Evolutionary conservation across 2,797 vertebrate species (phyloP).

Genomic region (Setipinna tenuifilis): DNA sequence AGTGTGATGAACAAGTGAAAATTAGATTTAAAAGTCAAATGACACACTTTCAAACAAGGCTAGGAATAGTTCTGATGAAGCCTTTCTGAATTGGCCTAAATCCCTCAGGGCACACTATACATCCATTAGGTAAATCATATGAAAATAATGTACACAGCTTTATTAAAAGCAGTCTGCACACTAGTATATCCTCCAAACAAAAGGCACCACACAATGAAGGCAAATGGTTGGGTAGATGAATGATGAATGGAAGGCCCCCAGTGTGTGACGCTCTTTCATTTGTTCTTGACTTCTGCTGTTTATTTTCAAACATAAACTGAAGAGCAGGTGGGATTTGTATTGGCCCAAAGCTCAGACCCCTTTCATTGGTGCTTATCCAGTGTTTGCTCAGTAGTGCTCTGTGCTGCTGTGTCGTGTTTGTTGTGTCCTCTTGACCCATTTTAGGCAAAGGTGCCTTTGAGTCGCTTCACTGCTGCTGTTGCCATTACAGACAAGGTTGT

Average conservation of each 20-base stretch:
- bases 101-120: neutral
- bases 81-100: neutral
- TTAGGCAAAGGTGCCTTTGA: constrained; percentile 26
- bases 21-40: neutral
- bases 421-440: constrained; percentile 34
- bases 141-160: neutral
- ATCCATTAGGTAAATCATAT: neutral
- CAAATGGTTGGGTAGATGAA: constrained; percentile 28
- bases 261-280: constrained; percentile 57
- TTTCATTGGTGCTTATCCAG: constrained; percentile 58
- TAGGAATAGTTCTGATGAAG: too few relatives aligned
- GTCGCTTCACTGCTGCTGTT: neutral
- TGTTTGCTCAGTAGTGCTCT: constrained; percentile 4
- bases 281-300: constrained; percentile 61
- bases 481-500: neutral
- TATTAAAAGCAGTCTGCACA: constrained; percentile 62
- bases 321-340: constrained; percentile 74
- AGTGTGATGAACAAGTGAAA: neutral
- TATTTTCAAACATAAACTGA: constrained; percentile 69
- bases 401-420: constrained; percentile 58
- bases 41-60: too few relatives aligned
- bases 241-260: constrained; percentile 58
- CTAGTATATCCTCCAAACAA: constrained; percentile 33
- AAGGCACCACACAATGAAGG: neutral
- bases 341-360: constrained; percentile 56